Percentiles rank a stretch among this genome's conserved stretches.
Evolutionary conservation across 2,113 vertebrate species (phyloP).

Genomic region (Platysteira castanea): DNA sequence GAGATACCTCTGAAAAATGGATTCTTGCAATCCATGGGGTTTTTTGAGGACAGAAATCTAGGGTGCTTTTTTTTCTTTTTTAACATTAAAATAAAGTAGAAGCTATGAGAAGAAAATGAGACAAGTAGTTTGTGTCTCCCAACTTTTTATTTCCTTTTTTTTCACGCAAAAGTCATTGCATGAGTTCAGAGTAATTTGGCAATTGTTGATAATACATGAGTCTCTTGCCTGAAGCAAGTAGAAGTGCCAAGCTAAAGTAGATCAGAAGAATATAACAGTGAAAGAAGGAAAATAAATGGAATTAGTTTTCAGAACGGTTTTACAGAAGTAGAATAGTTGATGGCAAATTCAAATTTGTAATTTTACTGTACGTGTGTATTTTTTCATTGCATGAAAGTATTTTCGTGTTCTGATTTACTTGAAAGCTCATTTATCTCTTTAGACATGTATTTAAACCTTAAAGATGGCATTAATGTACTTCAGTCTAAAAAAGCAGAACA

Average conservation of each 20-base stretch:
- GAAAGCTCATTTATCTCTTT: neutral
- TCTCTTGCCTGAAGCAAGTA: neutral
- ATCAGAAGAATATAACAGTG: neutral
- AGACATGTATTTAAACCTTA: neutral
- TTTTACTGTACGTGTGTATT: neutral
- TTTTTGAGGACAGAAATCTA: neutral
- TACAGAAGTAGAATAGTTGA: neutral
- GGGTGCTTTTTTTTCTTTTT: neutral
- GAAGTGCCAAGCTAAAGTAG: neutral
- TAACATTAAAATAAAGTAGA: conserved; percentile 13
- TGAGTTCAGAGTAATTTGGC: neutral
- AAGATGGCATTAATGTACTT: neutral
- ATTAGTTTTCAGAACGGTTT: neutral
- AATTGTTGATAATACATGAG: neutral
- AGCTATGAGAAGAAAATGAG: conserved; percentile 6
- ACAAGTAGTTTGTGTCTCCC: neutral
- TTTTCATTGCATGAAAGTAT: neutral
- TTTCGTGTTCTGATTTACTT: neutral
- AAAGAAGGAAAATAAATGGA: neutral
- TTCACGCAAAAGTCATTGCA: neutral
- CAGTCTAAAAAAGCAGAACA: neutral
- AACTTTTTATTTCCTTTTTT: neutral
- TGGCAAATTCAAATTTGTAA: neutral
- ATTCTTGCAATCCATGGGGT: neutral
- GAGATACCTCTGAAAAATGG: neutral